Base-by-base conservation (phyloP, 2,888 invertebrate genomes). In the Apotomis turbidana region DNA sequence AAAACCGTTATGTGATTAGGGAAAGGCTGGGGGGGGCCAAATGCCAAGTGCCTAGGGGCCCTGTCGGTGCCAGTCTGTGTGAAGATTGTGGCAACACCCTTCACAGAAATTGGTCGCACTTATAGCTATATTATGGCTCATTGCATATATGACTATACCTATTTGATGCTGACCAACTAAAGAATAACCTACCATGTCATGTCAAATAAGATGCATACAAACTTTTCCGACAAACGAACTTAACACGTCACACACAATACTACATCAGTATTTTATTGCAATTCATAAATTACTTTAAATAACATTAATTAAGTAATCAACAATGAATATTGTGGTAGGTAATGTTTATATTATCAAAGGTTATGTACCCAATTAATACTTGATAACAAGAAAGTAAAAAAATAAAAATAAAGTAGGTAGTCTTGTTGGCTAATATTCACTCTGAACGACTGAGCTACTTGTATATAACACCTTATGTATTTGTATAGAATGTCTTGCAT, bases 261-360 rank as follows among this genome's bases (percentile, higher is more conserved):
- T 27, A 61, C 61, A 52, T 3, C 51, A 49, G 49, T 46, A 46
- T 52, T 68, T 52, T 71, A 71, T 68, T 71, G 67, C 71, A 61
- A 57, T 68, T 67, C 67, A 57, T 68, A 67, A 61, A 51, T 67
- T 67, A 61, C 13, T 71, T 60, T 64, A 54, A 58, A 59, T 13
- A 66, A 49, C 61, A 66, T n/a, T 55, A 36, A 52, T 36, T 58
- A 52, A 49, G 52, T 64, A 36, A 62, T 58, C 51, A 58, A 63
- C 63, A 70, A 60, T 52, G 58, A n/a, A 36, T 59, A 58, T 36
- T 51, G 49, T 15, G 54, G n/a, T 54, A 54, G 54, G 54, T 54
- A 54, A 13, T 15, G 54, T 52, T 49, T 58, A 67, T 58, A 58
- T 13, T 58, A 67, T 46, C 41, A 36, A 63, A 62, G 52, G 3